A percentile compares a stretch with the other conserved stretches of the same genome.
Evolutionary conservation across 2,888 invertebrate species (phyloP).

Genomic region (Ophonus ardosiacus): DNA sequence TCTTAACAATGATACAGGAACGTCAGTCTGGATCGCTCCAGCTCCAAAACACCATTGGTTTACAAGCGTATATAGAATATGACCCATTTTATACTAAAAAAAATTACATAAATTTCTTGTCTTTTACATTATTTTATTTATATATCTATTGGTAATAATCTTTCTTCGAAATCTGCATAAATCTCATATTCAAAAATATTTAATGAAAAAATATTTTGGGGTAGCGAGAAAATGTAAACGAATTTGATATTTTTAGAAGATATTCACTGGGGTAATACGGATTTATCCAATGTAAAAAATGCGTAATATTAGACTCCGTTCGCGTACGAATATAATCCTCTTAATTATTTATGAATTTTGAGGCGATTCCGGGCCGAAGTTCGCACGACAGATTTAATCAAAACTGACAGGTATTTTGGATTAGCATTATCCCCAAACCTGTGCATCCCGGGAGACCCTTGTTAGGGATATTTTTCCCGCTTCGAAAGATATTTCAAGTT

Average conservation of each 20-base stretch:
- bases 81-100: too few species aligned
- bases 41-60: too few species aligned
- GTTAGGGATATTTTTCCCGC: conserved; percentile 42
- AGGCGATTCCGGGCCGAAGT: conserved; percentile 23
- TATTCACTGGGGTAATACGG: neutral
- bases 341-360: conserved; percentile 48
- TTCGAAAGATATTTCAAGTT: conserved; percentile 53
- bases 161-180: too few species aligned
- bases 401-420: conserved; percentile 50
- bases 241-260: neutral
- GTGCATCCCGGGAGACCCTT: conserved; percentile 23
- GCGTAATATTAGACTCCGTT: neutral
- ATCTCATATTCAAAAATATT: too few species aligned
- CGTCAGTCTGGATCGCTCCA: too few species aligned
- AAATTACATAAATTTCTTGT: too few species aligned
- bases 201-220: neutral
- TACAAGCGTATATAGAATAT: too few species aligned
- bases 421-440: conserved; percentile 42
- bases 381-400: conserved; percentile 51
- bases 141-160: too few species aligned
- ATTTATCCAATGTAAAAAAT: neutral
- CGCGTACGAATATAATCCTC: conserved; percentile 32
- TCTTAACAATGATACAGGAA: too few species aligned
- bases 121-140: too few species aligned
- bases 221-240: neutral